phyloP scores from a whole-genome alignment of 2,888 invertebrate genomes.

The Unio delphinus region DNA sequence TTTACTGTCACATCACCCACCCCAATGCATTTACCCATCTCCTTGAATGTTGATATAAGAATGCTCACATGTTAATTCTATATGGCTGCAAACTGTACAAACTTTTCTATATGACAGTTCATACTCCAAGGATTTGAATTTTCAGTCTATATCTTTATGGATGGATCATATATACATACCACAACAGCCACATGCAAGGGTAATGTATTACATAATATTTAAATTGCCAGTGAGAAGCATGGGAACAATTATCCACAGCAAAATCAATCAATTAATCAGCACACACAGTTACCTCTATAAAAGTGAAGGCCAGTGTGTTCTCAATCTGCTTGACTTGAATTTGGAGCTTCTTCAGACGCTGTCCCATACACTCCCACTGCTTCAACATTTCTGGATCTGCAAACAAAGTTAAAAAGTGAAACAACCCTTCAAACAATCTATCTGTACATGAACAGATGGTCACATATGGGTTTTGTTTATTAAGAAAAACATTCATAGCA shows the following conservation, averaged over 20 bases:
- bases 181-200: background rate
- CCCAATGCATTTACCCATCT: too few relatives aligned
- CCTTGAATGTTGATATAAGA: too few relatives aligned
- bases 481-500: too few relatives aligned
- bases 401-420: background rate
- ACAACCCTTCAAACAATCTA: background rate
- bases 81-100: too few relatives aligned
- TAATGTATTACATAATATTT: too few relatives aligned
- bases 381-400: slow-evolving; percentile 1
- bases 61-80: too few relatives aligned
- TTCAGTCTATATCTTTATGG: too few relatives aligned
- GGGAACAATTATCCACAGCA: background rate
- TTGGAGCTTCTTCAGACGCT: slow-evolving; percentile 81
- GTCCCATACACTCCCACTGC: slow-evolving; percentile 79
- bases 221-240: background rate
- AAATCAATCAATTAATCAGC: background rate
- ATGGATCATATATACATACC: background rate
- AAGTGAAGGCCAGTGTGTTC: slow-evolving; percentile 86
- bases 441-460: too few relatives aligned
- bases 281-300: slow-evolving; percentile 79
- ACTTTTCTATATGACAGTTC: too few relatives aligned
- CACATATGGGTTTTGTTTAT: too few relatives aligned
- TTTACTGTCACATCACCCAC: too few relatives aligned
- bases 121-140: too few relatives aligned
- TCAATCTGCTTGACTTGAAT: slow-evolving; percentile 80